phyloP scores from a whole-genome alignment of 2,113 vertebrate species.

The Taxidea taxus region DNA sequence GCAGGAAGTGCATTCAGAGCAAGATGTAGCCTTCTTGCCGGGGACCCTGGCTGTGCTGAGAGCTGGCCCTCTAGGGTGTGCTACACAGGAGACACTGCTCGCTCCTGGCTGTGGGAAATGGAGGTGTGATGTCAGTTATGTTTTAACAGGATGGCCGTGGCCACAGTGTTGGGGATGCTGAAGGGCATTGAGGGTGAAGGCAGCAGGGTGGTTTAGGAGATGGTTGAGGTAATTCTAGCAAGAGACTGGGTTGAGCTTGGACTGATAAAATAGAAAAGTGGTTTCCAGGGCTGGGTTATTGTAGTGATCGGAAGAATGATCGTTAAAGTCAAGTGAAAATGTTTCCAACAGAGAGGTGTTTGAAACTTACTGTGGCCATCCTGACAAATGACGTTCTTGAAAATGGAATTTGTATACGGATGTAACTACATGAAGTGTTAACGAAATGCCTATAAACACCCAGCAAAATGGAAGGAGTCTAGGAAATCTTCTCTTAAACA shows the following conservation, averaged over 20 bases:
- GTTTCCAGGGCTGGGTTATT: background rate
- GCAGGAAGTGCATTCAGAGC: background rate
- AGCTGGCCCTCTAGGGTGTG: background rate
- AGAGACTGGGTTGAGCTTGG: background rate
- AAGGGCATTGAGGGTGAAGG: too few species aligned
- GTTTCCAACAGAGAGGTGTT: background rate
- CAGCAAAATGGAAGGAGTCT: background rate
- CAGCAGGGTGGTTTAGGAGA: background rate
- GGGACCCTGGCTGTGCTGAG: background rate
- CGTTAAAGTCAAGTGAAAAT: background rate
- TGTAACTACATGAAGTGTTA: background rate
- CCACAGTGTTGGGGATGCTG: too few species aligned
- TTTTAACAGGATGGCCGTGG: background rate
- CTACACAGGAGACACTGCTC: too few species aligned
- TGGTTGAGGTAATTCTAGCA: background rate
- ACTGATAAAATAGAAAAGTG: background rate
- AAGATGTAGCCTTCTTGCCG: accelerated
- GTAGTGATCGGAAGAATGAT: background rate
- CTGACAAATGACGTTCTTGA: background rate
- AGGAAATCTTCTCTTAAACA: background rate
- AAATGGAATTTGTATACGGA: background rate
- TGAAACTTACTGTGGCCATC: background rate
- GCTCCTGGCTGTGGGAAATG: too few species aligned
- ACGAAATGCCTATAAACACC: background rate
- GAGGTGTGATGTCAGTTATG: background rate